These are phyloP conservation scores for Pseudobourletiella spinata DNA, from an alignment of 1,140 invertebrate genomes.

Conservation along the genomic window DNA sequence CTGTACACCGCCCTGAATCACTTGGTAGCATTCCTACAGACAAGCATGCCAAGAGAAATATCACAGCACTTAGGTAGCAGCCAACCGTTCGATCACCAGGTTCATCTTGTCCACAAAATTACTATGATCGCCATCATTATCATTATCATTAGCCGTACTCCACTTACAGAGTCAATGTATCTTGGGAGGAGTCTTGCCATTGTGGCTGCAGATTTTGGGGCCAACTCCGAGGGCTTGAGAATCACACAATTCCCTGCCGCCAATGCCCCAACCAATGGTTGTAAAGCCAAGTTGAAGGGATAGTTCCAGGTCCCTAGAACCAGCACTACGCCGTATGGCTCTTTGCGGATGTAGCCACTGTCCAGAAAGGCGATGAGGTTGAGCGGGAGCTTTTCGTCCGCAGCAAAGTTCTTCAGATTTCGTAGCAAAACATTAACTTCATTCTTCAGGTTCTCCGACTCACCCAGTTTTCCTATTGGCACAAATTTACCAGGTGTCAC, in stretches of 20 bases:
- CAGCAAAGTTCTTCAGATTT: slow-evolving; percentile 19
- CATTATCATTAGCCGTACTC: no score
- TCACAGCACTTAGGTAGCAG: no score
- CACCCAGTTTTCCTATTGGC: slow-evolving; percentile 17
- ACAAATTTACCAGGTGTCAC: no score
- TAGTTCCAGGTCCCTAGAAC: slow-evolving; percentile 41
- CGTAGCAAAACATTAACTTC: slow-evolving; percentile 7
- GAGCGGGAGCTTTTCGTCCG: slow-evolving; percentile 8
- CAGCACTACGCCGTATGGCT: slow-evolving; percentile 22
- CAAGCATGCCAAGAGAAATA: slow-evolving; percentile 16
- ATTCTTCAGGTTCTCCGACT: slow-evolving; percentile 15
- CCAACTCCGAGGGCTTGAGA: slow-evolving; percentile 53
- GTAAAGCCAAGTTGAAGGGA: slow-evolving; percentile 12
- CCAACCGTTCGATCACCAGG: no score
- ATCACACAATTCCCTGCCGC: slow-evolving; percentile 53
- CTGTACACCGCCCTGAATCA: slow-evolving; percentile 47
- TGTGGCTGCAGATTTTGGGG: slow-evolving; percentile 43
- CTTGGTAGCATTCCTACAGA: slow-evolving; percentile 44
- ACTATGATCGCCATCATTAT: no score
- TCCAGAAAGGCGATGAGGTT: slow-evolving; percentile 25
- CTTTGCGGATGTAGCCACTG: slow-evolving; percentile 14
- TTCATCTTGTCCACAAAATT: no score
- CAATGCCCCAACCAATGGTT: slow-evolving; percentile 43
- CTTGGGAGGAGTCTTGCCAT: slow-evolving; percentile 47
- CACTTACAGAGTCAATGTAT: slow-evolving; percentile 51